phyloP scores from a whole-genome alignment of 2,113 vertebrate species.

The Lophotis ruficrista region DNA sequence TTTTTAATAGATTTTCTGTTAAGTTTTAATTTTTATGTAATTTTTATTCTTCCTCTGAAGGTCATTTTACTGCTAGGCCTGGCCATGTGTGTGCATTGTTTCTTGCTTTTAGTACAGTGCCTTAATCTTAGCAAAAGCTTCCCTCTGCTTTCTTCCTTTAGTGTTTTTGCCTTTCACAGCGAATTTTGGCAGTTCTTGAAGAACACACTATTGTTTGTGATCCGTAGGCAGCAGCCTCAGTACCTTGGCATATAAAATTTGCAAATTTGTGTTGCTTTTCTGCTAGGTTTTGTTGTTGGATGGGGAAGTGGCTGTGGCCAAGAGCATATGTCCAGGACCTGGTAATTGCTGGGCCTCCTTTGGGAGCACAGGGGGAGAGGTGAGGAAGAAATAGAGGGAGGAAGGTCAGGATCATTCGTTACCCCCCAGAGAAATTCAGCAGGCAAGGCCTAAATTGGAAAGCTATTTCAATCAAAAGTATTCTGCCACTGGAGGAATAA shows the following conservation, averaged over 20 bases:
- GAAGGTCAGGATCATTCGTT: not conserved
- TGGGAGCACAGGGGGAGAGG: not conserved
- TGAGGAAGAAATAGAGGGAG: not conserved
- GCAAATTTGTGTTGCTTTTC: not conserved
- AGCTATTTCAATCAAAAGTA: conserved; percentile 21
- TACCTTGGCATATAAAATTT: not conserved
- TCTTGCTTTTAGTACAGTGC: not conserved
- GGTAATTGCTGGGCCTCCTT: not conserved
- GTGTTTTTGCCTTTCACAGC: not conserved
- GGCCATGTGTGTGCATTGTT: not conserved
- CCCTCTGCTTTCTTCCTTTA: not conserved
- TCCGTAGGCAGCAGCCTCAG: not conserved
- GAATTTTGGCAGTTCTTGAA: not conserved
- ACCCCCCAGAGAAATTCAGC: not conserved
- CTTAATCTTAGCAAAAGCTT: not conserved
- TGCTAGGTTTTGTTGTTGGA: not conserved
- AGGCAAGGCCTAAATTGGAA: conserved; percentile 10
- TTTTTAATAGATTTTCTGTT: not conserved
- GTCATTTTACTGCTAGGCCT: not conserved
- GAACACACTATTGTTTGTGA: not conserved
- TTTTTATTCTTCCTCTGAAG: not conserved
- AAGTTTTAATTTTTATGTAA: not conserved
- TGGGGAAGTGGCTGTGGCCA: not conserved
- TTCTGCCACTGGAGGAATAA: not conserved
- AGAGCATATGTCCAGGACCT: not conserved